Percentiles rank a stretch among this genome's conserved stretches.
phyloP scores from a whole-genome alignment of 2,113 vertebrate genomes.

The Tenebrosternarchus preto region DNA sequence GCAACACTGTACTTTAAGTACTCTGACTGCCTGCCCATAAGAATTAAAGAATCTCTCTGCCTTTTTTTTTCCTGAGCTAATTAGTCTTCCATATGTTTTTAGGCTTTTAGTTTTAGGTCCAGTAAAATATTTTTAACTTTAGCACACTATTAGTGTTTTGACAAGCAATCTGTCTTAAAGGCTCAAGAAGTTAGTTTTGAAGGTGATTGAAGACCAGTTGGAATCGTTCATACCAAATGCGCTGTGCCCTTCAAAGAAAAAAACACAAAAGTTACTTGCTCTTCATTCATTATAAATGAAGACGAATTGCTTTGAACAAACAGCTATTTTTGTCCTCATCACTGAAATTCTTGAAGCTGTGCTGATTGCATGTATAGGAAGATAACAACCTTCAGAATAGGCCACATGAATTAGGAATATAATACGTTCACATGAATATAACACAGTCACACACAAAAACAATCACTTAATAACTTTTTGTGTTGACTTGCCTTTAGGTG shows the following conservation, averaged over 20 bases:
- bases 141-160: slow-evolving; percentile 5
- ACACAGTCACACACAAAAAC: no score
- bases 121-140: slow-evolving; percentile 5
- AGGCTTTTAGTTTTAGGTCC: neutral
- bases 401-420: neutral
- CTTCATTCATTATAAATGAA: slow-evolving; percentile 8
- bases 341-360: neutral
- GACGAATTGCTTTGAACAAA: neutral
- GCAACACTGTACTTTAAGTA: neutral
- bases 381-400: neutral
- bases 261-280: neutral
- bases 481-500: slow-evolving; percentile 69
- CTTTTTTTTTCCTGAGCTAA: slow-evolving; percentile 12
- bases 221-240: no score
- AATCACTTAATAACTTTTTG: neutral
- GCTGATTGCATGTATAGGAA: neutral
- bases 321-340: neutral
- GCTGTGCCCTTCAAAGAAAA: no score
- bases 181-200: slow-evolving; percentile 12
- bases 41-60: slow-evolving; percentile 13
- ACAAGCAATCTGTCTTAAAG: slow-evolving; percentile 9
- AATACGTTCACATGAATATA: no score
- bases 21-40: slow-evolving; percentile 1
- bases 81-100: slow-evolving; percentile 32
- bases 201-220: neutral